phyloP scores from a whole-genome alignment of 2,797 vertebrate species.

The Menidia menidia region DNA sequence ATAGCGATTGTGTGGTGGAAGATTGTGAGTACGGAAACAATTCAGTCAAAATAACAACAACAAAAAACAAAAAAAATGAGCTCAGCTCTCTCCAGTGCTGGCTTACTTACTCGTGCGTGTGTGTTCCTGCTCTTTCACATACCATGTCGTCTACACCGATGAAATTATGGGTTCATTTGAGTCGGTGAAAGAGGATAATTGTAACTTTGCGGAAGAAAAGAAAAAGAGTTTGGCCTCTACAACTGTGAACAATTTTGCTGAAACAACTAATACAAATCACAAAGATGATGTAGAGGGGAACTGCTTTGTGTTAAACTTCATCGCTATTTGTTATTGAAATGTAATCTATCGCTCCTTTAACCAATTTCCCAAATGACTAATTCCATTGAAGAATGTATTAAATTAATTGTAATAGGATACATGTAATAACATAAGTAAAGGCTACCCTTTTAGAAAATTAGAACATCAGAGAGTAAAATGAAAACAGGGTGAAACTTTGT shows the following conservation, averaged over 20 bases:
- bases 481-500: constrained; percentile 1
- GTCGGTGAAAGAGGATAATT: constrained; percentile 31
- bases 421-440: neutral
- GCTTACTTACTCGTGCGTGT: constrained; percentile 19
- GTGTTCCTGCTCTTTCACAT: constrained; percentile 3
- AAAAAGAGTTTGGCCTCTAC: neutral
- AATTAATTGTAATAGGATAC: neutral
- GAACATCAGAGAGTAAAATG: neutral
- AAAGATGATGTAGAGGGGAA: too few relatives aligned
- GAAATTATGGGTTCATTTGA: constrained; percentile 19
- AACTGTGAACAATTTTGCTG: neutral
- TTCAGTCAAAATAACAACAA: constrained; percentile 38
- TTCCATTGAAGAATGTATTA: neutral
- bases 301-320: too few relatives aligned
- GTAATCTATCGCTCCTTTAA: neutral
- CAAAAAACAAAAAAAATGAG: constrained; percentile 30
- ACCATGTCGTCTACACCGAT: constrained; percentile 3
- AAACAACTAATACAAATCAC: too few relatives aligned
- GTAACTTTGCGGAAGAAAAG: constrained; percentile 4
- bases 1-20: constrained; percentile 47
- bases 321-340: neutral
- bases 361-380: neutral
- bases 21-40: constrained; percentile 50
- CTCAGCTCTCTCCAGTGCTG: constrained; percentile 28
- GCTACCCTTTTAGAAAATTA: neutral